phyloP scores from a whole-genome alignment of 2,113 vertebrate genomes.

The Cephalopholis sonnerati region DNA sequence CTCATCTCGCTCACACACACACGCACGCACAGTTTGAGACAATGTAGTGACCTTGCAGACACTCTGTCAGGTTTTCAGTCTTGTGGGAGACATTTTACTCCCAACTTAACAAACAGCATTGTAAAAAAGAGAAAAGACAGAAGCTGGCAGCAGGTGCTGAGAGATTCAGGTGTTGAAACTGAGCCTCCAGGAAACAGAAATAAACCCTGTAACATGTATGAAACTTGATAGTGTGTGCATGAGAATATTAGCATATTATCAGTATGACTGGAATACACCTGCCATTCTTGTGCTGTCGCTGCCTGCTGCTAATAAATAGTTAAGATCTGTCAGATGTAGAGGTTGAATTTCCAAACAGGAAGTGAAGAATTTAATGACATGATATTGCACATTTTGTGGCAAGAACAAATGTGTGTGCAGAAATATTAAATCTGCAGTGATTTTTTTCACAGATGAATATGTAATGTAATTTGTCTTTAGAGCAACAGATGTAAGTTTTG shows the following conservation, averaged over 20 bases:
- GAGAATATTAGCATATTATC: neutral
- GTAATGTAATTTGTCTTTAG: neutral
- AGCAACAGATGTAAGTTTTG: neutral
- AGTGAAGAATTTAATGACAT: neutral
- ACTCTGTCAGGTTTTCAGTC: neutral
- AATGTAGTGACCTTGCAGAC: slow-evolving; percentile 1
- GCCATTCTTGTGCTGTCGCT: neutral
- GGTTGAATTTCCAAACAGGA: neutral
- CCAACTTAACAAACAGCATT: neutral
- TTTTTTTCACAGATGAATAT: neutral
- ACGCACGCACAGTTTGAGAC: neutral
- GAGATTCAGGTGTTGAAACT: neutral
- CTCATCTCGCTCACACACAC: neutral
- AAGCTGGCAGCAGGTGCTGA: neutral
- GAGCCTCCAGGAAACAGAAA: neutral
- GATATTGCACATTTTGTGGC: neutral
- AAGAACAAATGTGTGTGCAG: neutral
- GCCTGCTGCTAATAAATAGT: neutral
- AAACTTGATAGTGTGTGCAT: neutral
- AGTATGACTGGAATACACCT: neutral
- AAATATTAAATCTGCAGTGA: neutral
- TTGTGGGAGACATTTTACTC: neutral
- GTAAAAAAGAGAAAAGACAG: neutral
- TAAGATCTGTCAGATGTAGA: neutral
- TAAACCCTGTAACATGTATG: neutral